Base-by-base conservation (phyloP, 2,797 vertebrate species). In the Artibeus jamaicensis region DNA sequence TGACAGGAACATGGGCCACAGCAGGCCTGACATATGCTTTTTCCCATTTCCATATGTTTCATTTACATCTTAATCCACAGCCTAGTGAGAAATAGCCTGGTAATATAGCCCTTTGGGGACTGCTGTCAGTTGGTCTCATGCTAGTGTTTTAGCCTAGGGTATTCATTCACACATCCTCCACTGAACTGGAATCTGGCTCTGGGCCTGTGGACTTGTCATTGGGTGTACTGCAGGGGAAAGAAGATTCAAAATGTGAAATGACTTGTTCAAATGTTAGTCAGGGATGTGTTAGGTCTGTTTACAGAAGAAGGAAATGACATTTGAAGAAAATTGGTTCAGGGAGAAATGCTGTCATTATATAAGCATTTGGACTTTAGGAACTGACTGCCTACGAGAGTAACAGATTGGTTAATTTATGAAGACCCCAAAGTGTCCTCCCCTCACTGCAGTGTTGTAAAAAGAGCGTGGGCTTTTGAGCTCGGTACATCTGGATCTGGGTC, bases 191-290 rank as follows among this genome's bases (percentile, higher is more conserved):
- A 95, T 79, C 93, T 91, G 96, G 93, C 91, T 48, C 57, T 39
- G 55, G 44, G 85, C 93, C 84, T 93, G 77, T 78, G 68, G 55
- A 85, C 90, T 78, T 90, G 93, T 92, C 62, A 86, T 32, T 86
- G 93, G 91, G 73, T 78, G 93, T 73, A 93, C 92, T 90, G 59
- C 62, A 94, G 89, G 78, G 87, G 79, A 88, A 96, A 94, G 84
- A 93, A 93, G 97, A 95, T 89, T 81, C 42, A 59, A 93, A 96
- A 95, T 92, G 77, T 96, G 91, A 96, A 94, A 97, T 94, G 55
- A 96, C 68, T 97, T 85, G 89, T 96, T 96, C 93, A 86, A 71
- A 92, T 97, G 62, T 95, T 86, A 97, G 89, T 96, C 94, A 86
- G 87, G 84, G 82, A 97, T 96, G 85, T 86, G 57, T 95, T 96